phyloP scores from a whole-genome alignment of 2,888 invertebrate genomes.

The Lithophane leautieri region DNA sequence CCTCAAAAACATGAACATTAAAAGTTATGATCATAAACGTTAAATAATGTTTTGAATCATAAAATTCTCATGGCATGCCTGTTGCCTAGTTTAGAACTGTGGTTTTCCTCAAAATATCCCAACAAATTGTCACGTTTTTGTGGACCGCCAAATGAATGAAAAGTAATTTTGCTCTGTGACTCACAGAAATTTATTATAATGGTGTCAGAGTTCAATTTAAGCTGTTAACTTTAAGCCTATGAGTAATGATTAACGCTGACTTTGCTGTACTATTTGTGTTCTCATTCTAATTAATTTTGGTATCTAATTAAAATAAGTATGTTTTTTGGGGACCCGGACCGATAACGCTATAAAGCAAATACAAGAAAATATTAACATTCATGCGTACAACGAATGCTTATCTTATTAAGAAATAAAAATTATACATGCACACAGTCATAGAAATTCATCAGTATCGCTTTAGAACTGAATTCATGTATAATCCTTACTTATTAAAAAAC shows the following conservation, averaged over 20 bases:
- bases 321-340: constrained; percentile 5
- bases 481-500: too few relatives aligned
- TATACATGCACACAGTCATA: neutral
- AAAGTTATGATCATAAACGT: constrained; percentile 23
- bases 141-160: constrained; percentile 56
- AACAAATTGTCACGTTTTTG: constrained; percentile 49
- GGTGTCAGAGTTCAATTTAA: constrained; percentile 72
- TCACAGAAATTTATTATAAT: constrained; percentile 66
- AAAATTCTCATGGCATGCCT: constrained; percentile 11
- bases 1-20: constrained; percentile 34
- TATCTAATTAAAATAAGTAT: constrained; percentile 37
- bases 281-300: constrained; percentile 54
- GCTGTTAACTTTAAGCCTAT: constrained; percentile 58
- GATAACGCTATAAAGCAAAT: constrained; percentile 12
- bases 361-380: constrained; percentile 7
- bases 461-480: neutral
- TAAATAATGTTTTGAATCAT: constrained; percentile 49
- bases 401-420: neutral
- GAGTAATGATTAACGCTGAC: constrained; percentile 58
- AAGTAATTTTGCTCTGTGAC: constrained; percentile 68
- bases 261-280: constrained; percentile 49
- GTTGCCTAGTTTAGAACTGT: constrained; percentile 20
- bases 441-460: neutral
- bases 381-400: neutral
- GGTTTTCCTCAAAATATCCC: constrained; percentile 53